A percentile compares a stretch with the other conserved stretches of the same genome.
Evolutionary conservation across 2,113 vertebrate species (phyloP).

Genomic region (Percopsis transmontana): DNA sequence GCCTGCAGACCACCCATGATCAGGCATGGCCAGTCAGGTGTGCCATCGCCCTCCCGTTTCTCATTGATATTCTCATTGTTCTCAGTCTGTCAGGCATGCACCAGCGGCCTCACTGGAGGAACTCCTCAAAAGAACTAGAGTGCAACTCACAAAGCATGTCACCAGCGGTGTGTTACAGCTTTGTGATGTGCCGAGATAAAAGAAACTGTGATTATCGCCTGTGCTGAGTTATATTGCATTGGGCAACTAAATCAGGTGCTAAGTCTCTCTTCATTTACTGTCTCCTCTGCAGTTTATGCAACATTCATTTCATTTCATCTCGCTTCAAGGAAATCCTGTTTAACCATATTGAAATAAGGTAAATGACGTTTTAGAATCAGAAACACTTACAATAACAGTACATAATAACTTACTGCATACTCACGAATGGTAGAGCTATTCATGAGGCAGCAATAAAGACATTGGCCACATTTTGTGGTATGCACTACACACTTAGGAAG

Average conservation of each 20-base stretch:
- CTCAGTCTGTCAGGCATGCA: constrained; percentile 56
- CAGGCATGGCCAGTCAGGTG: constrained; percentile 49
- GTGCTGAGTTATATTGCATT: constrained; percentile 21
- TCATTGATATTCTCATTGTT: constrained; percentile 66
- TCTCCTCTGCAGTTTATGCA: constrained; percentile 14
- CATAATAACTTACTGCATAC: too few relatives aligned
- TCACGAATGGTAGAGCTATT: too few relatives aligned
- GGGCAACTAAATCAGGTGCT: constrained; percentile 26
- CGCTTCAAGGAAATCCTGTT: constrained; percentile 3
- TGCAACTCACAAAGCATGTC: constrained; percentile 47
- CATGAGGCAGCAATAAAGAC: too few relatives aligned
- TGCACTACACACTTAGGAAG: too few relatives aligned
- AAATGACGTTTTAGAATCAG: constrained; percentile 8
- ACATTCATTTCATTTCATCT: constrained; percentile 13
- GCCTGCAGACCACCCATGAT: constrained; percentile 48
- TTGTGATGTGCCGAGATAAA: constrained; percentile 43
- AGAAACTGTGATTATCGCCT: constrained; percentile 33
- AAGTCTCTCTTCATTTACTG: constrained; percentile 1
- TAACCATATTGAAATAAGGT: constrained; percentile 3
- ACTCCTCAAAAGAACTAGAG: constrained; percentile 33
- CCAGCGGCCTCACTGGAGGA: constrained; percentile 40
- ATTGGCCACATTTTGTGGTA: too few relatives aligned
- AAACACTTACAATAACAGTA: background rate
- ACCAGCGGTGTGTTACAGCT: constrained; percentile 33
- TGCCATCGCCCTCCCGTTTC: constrained; percentile 27